A percentile compares a stretch with the other conserved stretches of the same genome.
Evolutionary conservation across 2,797 vertebrate species (phyloP).

Genomic region (Orestias chungarensis): DNA sequence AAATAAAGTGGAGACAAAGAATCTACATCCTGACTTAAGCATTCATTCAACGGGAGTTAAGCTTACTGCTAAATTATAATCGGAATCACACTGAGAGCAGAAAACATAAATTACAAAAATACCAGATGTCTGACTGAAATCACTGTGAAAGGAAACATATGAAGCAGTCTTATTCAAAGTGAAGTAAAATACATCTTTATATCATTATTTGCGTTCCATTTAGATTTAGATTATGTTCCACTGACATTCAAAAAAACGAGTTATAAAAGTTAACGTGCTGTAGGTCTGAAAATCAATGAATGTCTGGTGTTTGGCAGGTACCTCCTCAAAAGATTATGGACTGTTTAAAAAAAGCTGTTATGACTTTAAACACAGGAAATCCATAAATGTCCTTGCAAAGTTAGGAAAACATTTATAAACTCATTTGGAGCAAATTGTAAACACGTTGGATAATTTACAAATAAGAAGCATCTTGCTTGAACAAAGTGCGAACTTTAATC

Average conservation of each 20-base stretch:
- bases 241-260: background rate
- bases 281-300: background rate
- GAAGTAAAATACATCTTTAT: background rate
- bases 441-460: background rate
- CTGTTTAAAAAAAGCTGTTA: background rate
- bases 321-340: background rate
- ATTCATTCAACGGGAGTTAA: too few species aligned
- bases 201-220: background rate
- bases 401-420: background rate
- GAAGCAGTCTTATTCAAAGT: background rate
- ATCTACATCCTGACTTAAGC: too few species aligned
- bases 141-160: background rate
- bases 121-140: background rate
- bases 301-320: background rate
- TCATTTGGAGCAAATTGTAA: background rate
- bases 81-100: too few species aligned
- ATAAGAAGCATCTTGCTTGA: background rate
- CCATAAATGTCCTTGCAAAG: background rate
- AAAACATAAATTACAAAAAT: too few species aligned
- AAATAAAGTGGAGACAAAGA: too few species aligned
- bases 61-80: too few species aligned
- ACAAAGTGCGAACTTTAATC: too few species aligned
- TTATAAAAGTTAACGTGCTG: background rate
- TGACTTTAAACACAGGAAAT: background rate
- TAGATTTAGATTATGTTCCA: background rate